Conservation (phyloP, 2,113 vertebrate species). For the Labeo catla region DNA sequence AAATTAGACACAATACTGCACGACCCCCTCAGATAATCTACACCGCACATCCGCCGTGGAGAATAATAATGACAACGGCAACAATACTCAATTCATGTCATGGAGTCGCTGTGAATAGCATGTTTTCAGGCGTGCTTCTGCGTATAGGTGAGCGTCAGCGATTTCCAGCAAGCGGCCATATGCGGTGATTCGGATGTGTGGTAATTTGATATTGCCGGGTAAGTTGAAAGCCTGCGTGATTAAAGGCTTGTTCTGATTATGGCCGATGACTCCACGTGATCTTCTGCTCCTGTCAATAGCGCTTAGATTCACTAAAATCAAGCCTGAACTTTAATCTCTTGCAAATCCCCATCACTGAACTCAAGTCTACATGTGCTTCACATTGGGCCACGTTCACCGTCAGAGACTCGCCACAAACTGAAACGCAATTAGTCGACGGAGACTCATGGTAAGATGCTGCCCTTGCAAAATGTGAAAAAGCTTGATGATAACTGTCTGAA, state of each 20-base stretch:
- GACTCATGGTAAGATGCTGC: neutral
- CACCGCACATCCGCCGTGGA: constrained; percentile 48
- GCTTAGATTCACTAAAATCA: constrained; percentile 66
- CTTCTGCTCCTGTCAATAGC: constrained; percentile 73
- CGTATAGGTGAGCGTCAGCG: neutral
- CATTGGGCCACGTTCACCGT: neutral
- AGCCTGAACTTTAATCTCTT: neutral
- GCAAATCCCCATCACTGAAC: neutral
- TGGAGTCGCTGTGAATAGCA: too few relatives aligned
- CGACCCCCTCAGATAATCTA: constrained; percentile 51
- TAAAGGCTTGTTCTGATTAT: constrained; percentile 78
- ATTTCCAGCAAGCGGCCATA: neutral
- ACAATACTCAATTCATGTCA: constrained; percentile 50
- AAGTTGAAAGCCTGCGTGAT: constrained; percentile 72
- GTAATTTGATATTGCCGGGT: constrained; percentile 72
- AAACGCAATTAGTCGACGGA: neutral
- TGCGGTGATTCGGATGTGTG: constrained; percentile 49
- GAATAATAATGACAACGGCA: constrained; percentile 51
- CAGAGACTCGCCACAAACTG: neutral
- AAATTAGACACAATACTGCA: constrained; percentile 76
- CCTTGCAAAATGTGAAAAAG: neutral
- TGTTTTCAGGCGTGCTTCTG: neutral
- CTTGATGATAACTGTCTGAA: neutral
- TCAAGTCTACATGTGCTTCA: constrained; percentile 48
- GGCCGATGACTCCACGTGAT: constrained; percentile 63